Percentiles rank a stretch among this genome's conserved stretches.
phyloP scores from a whole-genome alignment of 2,113 vertebrate species.

The Sterna hirundo region DNA sequence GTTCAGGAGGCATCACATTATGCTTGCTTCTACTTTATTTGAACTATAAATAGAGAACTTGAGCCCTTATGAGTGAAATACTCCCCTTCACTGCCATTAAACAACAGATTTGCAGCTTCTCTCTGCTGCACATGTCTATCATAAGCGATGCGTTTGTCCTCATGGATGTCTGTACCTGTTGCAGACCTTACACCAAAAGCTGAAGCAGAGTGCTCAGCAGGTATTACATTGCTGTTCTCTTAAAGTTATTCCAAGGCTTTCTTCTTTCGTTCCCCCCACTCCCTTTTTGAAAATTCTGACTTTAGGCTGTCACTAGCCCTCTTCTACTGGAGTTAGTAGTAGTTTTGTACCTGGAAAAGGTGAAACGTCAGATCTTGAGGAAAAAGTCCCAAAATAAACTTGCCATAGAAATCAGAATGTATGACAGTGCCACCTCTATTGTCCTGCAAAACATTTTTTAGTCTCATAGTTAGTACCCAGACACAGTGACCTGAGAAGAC shows the following conservation, averaged over 20 bases:
- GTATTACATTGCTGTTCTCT: not conserved
- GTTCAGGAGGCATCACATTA: not conserved
- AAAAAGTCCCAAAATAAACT: not conserved
- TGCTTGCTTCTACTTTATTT: not conserved
- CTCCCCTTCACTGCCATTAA: not conserved
- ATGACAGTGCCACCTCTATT: not conserved
- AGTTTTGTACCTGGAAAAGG: not conserved
- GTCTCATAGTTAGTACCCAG: not conserved
- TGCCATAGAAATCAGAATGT: not conserved
- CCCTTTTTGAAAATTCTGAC: not conserved
- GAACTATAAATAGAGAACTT: slow-evolving; percentile 3
- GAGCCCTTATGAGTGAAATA: not conserved
- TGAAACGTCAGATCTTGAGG: not conserved
- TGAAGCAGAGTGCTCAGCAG: not conserved
- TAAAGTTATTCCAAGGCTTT: not conserved
- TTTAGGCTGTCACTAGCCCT: not conserved
- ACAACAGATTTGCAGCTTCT: not conserved
- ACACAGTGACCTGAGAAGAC: not conserved
- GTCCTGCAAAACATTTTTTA: not conserved
- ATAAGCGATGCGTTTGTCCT: not conserved
- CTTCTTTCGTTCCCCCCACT: fast-evolving
- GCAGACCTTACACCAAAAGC: not conserved
- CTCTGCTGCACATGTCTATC: not conserved
- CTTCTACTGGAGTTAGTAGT: not conserved
- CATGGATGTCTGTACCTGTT: not conserved